Evolutionary conservation across 2,797 vertebrate species (phyloP).

Genomic region (Novumbra hubbsi): DNA sequence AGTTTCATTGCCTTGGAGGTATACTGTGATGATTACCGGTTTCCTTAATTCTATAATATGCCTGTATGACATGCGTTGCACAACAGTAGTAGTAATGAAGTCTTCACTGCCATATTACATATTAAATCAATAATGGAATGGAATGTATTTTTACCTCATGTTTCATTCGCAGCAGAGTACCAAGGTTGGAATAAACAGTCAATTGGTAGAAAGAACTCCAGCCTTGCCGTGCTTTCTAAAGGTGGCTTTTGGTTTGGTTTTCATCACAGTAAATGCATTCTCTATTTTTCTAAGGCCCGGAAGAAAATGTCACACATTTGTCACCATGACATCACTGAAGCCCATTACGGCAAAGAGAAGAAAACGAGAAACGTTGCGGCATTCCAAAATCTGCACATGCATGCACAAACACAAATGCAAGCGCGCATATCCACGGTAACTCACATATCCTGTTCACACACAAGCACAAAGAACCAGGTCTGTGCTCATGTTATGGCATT

Average conservation of each 20-base stretch:
- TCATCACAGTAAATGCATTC: neutral
- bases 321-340: neutral
- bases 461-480: constrained; percentile 27
- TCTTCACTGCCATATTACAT: neutral
- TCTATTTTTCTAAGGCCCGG: neutral
- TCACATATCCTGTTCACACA: neutral
- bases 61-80: neutral
- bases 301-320: constrained; percentile 10
- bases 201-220: neutral
- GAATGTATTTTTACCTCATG: neutral
- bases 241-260: neutral
- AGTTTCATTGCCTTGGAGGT: too few species aligned
- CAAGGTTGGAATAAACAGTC: neutral
- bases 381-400: too few species aligned
- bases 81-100: neutral
- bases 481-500: constrained; percentile 25
- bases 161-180: neutral
- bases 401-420: too few species aligned
- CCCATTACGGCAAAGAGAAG: neutral
- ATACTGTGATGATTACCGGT: too few species aligned
- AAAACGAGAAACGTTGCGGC: neutral
- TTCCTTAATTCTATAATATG: too few species aligned
- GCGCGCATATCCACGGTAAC: too few species aligned
- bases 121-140: neutral
- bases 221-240: neutral